phyloP scores from a whole-genome alignment of 2,888 invertebrate species.

The Drosophila incognita region DNA sequence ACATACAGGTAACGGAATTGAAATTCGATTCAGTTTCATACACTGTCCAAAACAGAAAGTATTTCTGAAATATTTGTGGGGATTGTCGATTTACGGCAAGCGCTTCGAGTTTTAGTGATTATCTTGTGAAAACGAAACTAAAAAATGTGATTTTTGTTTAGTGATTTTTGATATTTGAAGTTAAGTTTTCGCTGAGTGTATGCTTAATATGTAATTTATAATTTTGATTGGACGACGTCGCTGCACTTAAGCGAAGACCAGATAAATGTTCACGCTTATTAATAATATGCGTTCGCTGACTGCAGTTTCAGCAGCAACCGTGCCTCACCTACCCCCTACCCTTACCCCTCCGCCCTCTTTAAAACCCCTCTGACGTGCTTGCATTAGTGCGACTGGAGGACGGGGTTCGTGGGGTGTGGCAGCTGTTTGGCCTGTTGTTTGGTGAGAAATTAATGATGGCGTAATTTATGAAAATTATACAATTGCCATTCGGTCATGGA shows the following conservation, averaged over 20 bases:
- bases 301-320: slow-evolving; percentile 10
- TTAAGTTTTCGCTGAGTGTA: slow-evolving; percentile 1
- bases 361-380: slow-evolving; percentile 38
- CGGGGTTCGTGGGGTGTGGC: slow-evolving; percentile 34
- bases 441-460: slow-evolving; percentile 73
- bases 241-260: slow-evolving; percentile 64
- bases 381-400: slow-evolving; percentile 45
- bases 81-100: not conserved
- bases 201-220: slow-evolving; percentile 78
- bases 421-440: not conserved
- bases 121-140: not conserved
- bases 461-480: slow-evolving; percentile 79
- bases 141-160: not conserved
- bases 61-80: not conserved
- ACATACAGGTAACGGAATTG: not conserved
- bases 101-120: not conserved
- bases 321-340: not conserved
- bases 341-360: not conserved
- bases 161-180: not conserved
- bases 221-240: slow-evolving; percentile 69
- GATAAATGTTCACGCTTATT: slow-evolving; percentile 68
- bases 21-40: not conserved
- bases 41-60: not conserved
- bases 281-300: slow-evolving; percentile 59
- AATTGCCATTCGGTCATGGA: slow-evolving; percentile 52